These are phyloP conservation scores for Abrostola triplasia DNA, from an alignment of 2,888 invertebrate genomes.

Conservation along the genomic window DNA sequence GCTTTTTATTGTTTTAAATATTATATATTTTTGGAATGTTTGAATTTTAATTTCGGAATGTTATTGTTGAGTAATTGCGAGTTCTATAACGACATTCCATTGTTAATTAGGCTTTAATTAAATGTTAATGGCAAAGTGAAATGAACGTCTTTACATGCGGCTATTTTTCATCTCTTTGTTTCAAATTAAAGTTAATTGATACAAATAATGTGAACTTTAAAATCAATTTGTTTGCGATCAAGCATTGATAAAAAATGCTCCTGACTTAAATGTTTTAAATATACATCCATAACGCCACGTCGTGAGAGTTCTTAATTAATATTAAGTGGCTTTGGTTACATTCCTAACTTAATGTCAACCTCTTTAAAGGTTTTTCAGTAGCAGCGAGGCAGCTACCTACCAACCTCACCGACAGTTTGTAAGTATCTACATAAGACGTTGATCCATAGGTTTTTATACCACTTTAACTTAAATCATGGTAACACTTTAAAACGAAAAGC, in stretches of 20 bases:
- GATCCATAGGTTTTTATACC: too few species aligned
- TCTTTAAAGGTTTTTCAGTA: background rate
- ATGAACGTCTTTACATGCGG: constrained; percentile 26
- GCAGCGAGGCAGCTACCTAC: too few species aligned
- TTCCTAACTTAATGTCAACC: constrained; percentile 1
- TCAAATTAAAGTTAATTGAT: constrained; percentile 22
- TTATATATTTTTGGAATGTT: constrained; percentile 33
- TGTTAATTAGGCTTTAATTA: constrained; percentile 34
- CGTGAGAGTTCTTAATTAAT: background rate
- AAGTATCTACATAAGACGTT: too few species aligned
- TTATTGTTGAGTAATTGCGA: constrained; percentile 46
- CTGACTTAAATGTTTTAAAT: constrained; percentile 8
- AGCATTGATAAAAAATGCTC: constrained; percentile 28
- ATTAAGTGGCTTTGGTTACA: background rate
- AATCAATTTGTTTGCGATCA: constrained; percentile 59
- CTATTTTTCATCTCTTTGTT: constrained; percentile 33
- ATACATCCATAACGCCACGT: background rate
- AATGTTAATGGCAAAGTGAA: constrained; percentile 27
- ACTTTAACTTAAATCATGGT: too few species aligned
- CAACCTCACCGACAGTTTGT: too few species aligned
- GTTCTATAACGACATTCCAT: constrained; percentile 7
- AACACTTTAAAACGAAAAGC: too few species aligned
- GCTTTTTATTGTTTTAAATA: constrained; percentile 26
- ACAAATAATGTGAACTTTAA: constrained; percentile 48
- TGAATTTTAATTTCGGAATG: constrained; percentile 40